Percentiles rank a stretch among this genome's conserved stretches.
These are phyloP conservation scores for Brachionus manjavacas DNA, from an alignment of 1,140 invertebrate genomes.

Conservation along the genomic window DNA sequence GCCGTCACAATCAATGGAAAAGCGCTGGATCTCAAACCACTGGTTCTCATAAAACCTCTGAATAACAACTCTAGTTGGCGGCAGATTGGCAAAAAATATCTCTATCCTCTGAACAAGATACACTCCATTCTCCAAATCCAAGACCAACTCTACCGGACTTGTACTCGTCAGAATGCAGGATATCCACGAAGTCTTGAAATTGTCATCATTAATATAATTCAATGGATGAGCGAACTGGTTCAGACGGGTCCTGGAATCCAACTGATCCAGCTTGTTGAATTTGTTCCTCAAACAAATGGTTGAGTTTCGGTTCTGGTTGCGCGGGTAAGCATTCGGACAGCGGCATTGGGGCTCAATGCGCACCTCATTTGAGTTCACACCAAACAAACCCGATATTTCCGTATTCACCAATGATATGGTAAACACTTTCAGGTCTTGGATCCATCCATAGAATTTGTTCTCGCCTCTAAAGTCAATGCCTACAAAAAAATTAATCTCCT, in stretches of 20 bases:
- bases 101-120: conserved; percentile 31
- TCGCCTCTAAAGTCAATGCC: background rate
- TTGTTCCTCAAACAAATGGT: conserved; percentile 19
- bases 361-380: background rate
- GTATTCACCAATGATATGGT: background rate
- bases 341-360: conserved; percentile 14
- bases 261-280: background rate
- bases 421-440: conserved; percentile 2
- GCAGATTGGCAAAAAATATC: conserved; percentile 21
- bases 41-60: background rate
- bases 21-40: background rate
- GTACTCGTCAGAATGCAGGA: conserved; percentile 15
- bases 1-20: background rate
- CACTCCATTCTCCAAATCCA: conserved; percentile 26
- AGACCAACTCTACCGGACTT: background rate
- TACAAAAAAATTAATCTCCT: conserved; percentile 26
- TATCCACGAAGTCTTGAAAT: conserved; percentile 22
- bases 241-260: background rate
- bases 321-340: conserved; percentile 29
- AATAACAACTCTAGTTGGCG: background rate
- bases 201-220: background rate
- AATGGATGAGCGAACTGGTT: conserved; percentile 25
- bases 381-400: background rate
- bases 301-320: conserved; percentile 13
- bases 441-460: conserved; percentile 2